Evolutionary conservation across 2,888 invertebrate species (phyloP).

Genomic region (Dinocampus coccinellae): DNA sequence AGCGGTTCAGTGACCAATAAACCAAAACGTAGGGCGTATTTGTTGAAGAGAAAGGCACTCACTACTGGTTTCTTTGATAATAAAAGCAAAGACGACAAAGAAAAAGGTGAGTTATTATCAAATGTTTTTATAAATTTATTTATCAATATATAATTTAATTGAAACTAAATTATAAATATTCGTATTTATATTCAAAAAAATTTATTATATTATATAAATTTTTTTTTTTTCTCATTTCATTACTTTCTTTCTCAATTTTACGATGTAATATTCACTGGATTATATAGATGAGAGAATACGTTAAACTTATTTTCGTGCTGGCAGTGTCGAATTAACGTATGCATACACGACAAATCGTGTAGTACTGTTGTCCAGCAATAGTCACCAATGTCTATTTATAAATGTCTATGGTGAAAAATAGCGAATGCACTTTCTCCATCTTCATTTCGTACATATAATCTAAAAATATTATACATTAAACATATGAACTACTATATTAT

Average conservation of each 20-base stretch:
- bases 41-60: constrained; percentile 88
- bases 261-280: constrained; percentile 4
- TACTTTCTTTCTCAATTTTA: no score
- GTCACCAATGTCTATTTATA: constrained; percentile 48
- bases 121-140: background rate
- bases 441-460: constrained; percentile 2
- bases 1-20: constrained; percentile 72
- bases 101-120: constrained; percentile 73
- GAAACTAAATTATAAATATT: constrained; percentile 39
- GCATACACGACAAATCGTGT: constrained; percentile 45
- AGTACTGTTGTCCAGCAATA: constrained; percentile 51
- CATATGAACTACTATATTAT: background rate
- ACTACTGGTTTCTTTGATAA: constrained; percentile 90
- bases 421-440: constrained; percentile 43
- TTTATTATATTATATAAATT: constrained; percentile 10
- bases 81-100: constrained; percentile 79
- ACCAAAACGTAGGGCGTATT: constrained; percentile 83
- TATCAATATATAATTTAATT: background rate
- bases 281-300: constrained; percentile 26
- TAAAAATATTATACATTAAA: constrained; percentile 7
- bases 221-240: no score
- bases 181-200: constrained; percentile 3
- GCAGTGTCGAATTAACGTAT: constrained; percentile 47
- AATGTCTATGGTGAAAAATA: constrained; percentile 47
- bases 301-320: constrained; percentile 50